Evolutionary conservation across 2,797 vertebrate species (phyloP).

Genomic region (Streptopelia turtur): DNA sequence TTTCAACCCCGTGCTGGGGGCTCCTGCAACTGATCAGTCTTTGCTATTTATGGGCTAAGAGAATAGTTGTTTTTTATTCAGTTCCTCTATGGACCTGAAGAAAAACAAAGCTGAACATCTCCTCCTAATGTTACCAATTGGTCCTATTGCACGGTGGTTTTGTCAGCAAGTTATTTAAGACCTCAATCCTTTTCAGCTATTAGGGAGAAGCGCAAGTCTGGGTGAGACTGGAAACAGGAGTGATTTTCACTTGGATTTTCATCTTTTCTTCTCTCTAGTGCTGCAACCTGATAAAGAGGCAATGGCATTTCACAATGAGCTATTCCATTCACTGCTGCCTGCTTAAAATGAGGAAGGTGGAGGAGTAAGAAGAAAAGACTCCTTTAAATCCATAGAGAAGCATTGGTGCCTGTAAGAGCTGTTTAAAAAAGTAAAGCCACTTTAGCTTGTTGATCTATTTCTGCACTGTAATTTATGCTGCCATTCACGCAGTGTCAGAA

Average conservation of each 20-base stretch:
- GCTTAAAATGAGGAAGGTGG: constrained; percentile 57
- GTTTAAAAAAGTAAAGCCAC: constrained; percentile 46
- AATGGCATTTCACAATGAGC: background rate
- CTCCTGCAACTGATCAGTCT: background rate
- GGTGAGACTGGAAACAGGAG: background rate
- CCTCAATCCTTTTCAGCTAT: constrained; percentile 39
- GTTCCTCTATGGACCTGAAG: background rate
- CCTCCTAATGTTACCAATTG: background rate
- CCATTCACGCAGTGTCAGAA: constrained; percentile 3
- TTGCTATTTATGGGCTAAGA: background rate
- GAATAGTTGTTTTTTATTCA: background rate
- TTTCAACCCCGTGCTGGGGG: background rate
- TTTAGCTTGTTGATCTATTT: constrained; percentile 56
- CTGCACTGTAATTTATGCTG: constrained; percentile 56
- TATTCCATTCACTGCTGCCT: constrained; percentile 7
- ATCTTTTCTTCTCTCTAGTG: background rate
- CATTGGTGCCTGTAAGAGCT: constrained; percentile 20
- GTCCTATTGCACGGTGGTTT: background rate
- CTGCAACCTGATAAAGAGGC: constrained; percentile 36
- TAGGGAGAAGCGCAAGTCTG: background rate
- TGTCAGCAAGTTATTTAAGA: constrained; percentile 1
- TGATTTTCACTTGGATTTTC: constrained; percentile 40
- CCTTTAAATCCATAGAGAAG: background rate
- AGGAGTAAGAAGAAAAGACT: constrained; percentile 47
- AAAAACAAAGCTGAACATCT: constrained; percentile 22